Evolutionary conservation across 2,888 invertebrate genomes (phyloP), one percentile per base, ranked within the genome.

Genomic region (Panzeria rudis): DNA sequence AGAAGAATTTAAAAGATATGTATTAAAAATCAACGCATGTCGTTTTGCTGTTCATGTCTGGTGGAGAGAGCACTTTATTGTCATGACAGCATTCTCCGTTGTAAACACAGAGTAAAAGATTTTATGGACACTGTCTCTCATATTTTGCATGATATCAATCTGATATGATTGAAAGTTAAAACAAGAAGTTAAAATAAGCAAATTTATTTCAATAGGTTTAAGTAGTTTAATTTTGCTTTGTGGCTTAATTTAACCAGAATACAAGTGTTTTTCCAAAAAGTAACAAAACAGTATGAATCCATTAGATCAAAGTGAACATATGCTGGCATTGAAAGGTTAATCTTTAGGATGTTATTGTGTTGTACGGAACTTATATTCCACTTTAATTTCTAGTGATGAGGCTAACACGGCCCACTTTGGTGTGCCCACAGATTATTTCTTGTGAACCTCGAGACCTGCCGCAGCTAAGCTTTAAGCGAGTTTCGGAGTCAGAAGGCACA

Each of bases 321-420:
- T 92, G 61, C 87, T 93, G 85, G 93, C 93, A 8, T 86, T 93
- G 13, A 93, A 93, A 89, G 92, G 92, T 91, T 88, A 50, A 29
- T 59, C 0, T 15, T 8, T 68, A 11, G 0, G 25, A 50, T 44
- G 15, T 13, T 20, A 20, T 11, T 11, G 38, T 13, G n/a, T 17
- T 7, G 29, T 15, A 15, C 11, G 0, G 0, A 47, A 62, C 5
- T 62, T n/a, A 47, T 29, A 44, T n/a, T 20, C 52, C 7, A 13
- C 44, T 50, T 35, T 44, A 3, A 17, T 56, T 76, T 78, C 2
- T 54, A 95, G 99, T 99, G 71, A 98, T 99, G 98, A 94, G 99
- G 87, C 94, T 99, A 86, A 98, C 98, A 1, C 95, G 97, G 89
- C 99, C 99, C 5, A 97, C 97, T 35, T 93, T 99, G 87, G 96